These are phyloP conservation scores for Verasper variegatus DNA, from an alignment of 2,113 vertebrate genomes.

Conservation along the genomic window DNA sequence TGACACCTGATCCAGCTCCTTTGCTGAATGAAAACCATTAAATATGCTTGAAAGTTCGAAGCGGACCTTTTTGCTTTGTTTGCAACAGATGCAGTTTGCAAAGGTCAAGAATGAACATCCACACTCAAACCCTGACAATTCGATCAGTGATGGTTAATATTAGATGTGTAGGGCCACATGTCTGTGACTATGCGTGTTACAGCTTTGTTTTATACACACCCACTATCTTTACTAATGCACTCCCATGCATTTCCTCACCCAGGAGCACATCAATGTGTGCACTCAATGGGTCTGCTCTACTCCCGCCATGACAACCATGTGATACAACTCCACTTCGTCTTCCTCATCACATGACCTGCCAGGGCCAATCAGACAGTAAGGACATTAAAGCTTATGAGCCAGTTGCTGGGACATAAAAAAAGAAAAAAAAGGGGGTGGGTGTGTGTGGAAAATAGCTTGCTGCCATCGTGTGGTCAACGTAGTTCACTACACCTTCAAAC, in stretches of 20 bases:
- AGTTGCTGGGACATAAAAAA: neutral
- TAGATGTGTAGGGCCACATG: neutral
- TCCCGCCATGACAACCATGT: constrained; percentile 87
- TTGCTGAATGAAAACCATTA: neutral
- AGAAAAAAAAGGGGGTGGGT: constrained; percentile 1
- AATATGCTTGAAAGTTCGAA: neutral
- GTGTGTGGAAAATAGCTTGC: neutral
- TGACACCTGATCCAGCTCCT: neutral
- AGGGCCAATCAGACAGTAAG: constrained; percentile 80
- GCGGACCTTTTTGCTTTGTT: neutral
- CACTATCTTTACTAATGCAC: constrained; percentile 35
- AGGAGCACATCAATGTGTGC: constrained; percentile 64
- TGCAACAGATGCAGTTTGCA: neutral
- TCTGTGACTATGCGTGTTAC: constrained; percentile 11
- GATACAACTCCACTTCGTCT: constrained; percentile 85
- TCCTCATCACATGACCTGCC: constrained; percentile 94
- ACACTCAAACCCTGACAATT: neutral
- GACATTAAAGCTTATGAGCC: constrained; percentile 29
- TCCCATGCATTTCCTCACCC: constrained; percentile 87
- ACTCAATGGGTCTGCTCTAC: constrained; percentile 91
- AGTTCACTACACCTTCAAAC: constrained; percentile 4
- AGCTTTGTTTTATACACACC: constrained; percentile 38
- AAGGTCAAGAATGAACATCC: neutral
- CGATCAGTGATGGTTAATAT: constrained; percentile 25
- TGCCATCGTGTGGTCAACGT: constrained; percentile 23